A percentile compares a stretch with the other conserved stretches of the same genome.
Conservation (phyloP, 2,113 vertebrate species). For the Macquaria ambigua region DNA sequence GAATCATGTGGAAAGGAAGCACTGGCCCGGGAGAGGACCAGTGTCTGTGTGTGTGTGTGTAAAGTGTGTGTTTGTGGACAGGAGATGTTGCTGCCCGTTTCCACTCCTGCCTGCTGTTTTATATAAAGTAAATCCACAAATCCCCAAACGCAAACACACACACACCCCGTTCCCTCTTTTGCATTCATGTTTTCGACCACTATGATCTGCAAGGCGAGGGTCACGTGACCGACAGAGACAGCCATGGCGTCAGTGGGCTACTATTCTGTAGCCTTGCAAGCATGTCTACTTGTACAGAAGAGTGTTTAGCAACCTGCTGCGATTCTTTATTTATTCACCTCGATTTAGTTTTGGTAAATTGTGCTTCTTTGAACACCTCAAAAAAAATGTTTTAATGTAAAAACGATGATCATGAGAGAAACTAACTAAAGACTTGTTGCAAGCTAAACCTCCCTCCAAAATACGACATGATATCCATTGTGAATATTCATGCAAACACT, state of each 20-base stretch:
- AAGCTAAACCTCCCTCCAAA: background rate
- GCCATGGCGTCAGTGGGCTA: background rate
- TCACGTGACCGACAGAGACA: background rate
- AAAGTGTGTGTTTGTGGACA: slow-evolving; percentile 16
- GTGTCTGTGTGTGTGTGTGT: slow-evolving; percentile 9
- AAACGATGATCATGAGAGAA: background rate
- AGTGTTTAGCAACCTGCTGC: background rate
- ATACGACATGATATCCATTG: background rate
- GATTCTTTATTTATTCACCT: background rate
- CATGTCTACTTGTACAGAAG: background rate
- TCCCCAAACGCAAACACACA: slow-evolving; percentile 2
- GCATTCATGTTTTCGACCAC: background rate
- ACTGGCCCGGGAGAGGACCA: slow-evolving; percentile 30
- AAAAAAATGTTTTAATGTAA: background rate
- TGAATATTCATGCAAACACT: background rate
- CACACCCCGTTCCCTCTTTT: background rate
- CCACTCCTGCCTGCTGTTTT: slow-evolving; percentile 27
- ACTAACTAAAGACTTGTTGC: no score
- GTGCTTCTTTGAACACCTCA: background rate
- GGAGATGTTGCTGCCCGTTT: slow-evolving; percentile 33
- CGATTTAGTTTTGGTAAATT: background rate
- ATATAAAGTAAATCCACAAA: slow-evolving; percentile 28
- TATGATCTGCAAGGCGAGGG: background rate
- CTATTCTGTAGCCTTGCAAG: background rate
- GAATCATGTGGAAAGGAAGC: slow-evolving; percentile 64